Evolutionary conservation across 2,888 invertebrate species (phyloP).

Genomic region (Microctonus hyperodae): DNA sequence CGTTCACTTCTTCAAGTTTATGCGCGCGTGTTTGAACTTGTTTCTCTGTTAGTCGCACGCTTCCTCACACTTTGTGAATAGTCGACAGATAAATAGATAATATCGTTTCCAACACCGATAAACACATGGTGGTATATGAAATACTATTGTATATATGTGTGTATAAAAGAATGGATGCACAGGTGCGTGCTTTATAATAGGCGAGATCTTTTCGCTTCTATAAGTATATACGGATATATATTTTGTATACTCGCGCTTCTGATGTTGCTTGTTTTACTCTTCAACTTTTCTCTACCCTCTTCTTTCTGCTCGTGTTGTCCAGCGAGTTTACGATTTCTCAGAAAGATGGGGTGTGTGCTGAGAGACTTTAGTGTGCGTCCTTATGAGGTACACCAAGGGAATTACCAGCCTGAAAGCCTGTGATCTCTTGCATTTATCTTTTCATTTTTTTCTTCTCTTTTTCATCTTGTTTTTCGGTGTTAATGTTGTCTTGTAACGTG

Average conservation of each 20-base stretch:
- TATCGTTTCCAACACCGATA: constrained; percentile 4
- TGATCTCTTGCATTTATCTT: constrained; percentile 2
- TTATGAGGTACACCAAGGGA: constrained; percentile 3
- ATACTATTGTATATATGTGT: no score
- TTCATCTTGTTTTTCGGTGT: background rate
- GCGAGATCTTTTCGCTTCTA: background rate
- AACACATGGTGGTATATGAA: background rate
- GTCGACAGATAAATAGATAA: constrained; percentile 19
- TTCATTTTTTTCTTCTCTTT: background rate
- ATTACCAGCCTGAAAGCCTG: constrained; percentile 1
- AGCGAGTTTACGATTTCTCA: background rate
- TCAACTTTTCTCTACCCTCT: constrained; percentile 24
- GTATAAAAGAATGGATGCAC: constrained; percentile 32
- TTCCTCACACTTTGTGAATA: constrained; percentile 28
- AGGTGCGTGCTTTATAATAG: constrained; percentile 37
- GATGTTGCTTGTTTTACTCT: constrained; percentile 27
- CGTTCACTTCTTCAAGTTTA: background rate
- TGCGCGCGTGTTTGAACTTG: background rate
- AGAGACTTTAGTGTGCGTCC: constrained; percentile 12
- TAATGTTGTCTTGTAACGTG: background rate
- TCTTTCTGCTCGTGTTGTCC: background rate
- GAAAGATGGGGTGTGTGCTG: background rate
- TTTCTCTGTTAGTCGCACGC: constrained; percentile 3
- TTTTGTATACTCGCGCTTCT: background rate
- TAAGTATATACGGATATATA: background rate